Conservation (phyloP, 2,113 vertebrate species). For the Dicaeum eximium region DNA sequence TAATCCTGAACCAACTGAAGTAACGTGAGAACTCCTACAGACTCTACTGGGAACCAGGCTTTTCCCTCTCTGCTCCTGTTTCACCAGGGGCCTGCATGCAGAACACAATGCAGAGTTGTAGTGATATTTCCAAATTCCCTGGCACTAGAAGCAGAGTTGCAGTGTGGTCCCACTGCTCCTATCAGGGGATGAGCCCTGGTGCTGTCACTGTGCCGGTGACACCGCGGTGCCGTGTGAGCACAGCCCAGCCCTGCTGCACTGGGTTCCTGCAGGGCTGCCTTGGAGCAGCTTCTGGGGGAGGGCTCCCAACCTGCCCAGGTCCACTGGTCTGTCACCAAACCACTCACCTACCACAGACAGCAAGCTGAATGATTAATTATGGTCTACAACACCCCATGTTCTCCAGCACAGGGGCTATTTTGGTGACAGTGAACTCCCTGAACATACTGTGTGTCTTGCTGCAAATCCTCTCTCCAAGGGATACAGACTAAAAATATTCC, state of each 20-base stretch:
- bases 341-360: too few relatives aligned
- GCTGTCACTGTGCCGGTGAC: background rate
- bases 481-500: background rate
- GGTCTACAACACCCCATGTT: background rate
- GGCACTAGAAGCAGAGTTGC: background rate
- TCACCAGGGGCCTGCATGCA: background rate
- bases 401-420: background rate
- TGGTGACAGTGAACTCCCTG: background rate
- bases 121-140: background rate
- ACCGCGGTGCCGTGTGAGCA: rapidly evolving
- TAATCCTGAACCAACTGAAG: background rate
- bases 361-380: background rate
- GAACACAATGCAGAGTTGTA: rapidly evolving
- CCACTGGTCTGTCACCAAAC: background rate
- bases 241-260: background rate
- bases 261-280: background rate
- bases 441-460: background rate
- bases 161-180: background rate
- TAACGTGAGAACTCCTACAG: background rate
- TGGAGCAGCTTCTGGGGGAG: background rate
- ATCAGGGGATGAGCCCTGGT: background rate
- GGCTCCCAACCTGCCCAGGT: background rate
- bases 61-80: background rate
- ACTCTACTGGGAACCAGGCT: background rate
- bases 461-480: background rate